Base-by-base conservation (phyloP, 2,113 vertebrate genomes). In the Salvator merianae region DNA sequence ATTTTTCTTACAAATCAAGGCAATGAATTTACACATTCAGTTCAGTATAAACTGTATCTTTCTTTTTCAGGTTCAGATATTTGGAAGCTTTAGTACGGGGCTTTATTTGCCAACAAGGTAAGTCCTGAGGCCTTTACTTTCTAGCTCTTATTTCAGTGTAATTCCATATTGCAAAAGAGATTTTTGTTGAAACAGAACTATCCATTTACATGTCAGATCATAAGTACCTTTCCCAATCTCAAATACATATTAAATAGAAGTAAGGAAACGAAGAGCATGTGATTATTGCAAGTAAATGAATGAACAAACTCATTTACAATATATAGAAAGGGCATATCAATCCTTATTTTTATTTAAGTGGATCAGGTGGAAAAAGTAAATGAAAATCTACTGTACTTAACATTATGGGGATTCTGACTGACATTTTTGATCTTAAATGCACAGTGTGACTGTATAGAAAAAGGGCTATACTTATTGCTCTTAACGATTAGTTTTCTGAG, bases 81-180 rank as follows among this genome's bases (percentile, higher is more conserved):
- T 99, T 94, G 99, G 99, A 95, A 99, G 98, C 96, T 99, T 99
- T 94, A 99, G 98, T 92, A 99, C 99, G 81, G 98, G 98, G 53
- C 97, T 99, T 88, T 99, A 99, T 93, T 98, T 99, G 88, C 98
- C 99, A 78, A 99, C 98, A 82, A 99, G 99, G 99, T 98, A 94
- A 97, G 96, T 88, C 34, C 20, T 2, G 75, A n/a, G 22, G 30
- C 78, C n/a, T 72, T 34, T 4, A 43, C 62, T 30, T 66, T 83
- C 71, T 62, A 18, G 6, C 62, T 26, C 70, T 5, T 72, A 79
- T 20, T 2, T 82, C 68, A 76, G n/a, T 85, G 43, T 77, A 79
- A 50, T 55, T 43, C 8, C 62, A 16, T n/a, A 10, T n/a, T 24
- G 40, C 13, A 14, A 55, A 55, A 43, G 34, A n/a, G 16, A 32